Base-by-base conservation (phyloP, 1,140 invertebrate species). In the Psilanteris sp. region DNA sequence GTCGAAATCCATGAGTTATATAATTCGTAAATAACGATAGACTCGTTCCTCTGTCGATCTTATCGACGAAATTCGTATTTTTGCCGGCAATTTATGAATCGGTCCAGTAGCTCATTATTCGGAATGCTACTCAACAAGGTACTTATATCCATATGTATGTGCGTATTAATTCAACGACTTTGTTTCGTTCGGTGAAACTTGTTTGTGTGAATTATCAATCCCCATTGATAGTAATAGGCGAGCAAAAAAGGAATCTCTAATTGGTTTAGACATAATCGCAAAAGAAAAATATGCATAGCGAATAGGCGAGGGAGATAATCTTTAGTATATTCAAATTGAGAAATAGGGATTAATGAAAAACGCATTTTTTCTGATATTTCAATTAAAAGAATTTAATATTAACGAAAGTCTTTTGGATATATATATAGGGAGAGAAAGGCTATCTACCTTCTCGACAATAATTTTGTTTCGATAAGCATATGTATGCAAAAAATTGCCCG, bases 11-110 rank as follows among this genome's bases (percentile, higher is more conserved):
- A 13, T 44, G 44, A 48, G 20, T 73, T 57, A 66, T 39, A 52
- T 46, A 46, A 64, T 16, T 1, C 18, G 36, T 31, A 36, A 64
- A 62, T 14, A 46, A 32, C 8, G 36, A 54, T 31, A 39, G 32
- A 43, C 26, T 27, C 48, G 15, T 61, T 29, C 22, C 13, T 2
- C 41, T 13, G 46, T 8, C 34, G 48, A 64, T 57, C 24, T 62
- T 72, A 72, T 64, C 67, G 15, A 46, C 22, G 26, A 39, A 37
- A 46, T 64, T 32, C 15, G 32, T 72, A 72, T 62, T 62, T 72
- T 64, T 14, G 48, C 41, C 11, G 32, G 13, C 48, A 55, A 62
- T 72, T 71, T 71, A 71, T 62, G 55, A 71, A 61, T 71, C 67
- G 31, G 46, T 16, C 11, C 39, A 62, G 55, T 54, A 62, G 67